Evolutionary conservation across 2,113 vertebrate species (phyloP).

Genomic region (Origma solitaria): DNA sequence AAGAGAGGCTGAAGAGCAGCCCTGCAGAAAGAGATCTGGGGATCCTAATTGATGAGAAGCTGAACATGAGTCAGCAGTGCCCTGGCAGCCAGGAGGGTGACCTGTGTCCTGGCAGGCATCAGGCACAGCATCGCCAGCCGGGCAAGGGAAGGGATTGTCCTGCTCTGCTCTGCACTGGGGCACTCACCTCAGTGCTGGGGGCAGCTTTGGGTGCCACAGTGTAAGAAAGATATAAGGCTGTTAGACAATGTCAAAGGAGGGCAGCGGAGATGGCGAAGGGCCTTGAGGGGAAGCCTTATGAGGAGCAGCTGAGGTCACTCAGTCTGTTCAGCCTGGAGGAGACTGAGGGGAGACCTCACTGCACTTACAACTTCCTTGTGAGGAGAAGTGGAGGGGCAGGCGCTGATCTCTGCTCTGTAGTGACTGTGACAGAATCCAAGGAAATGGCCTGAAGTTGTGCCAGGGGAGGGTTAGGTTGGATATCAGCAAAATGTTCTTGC

Average conservation of each 20-base stretch:
- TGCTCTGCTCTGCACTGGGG: rapidly evolving
- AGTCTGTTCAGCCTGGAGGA: not conserved
- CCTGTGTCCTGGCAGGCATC: not conserved
- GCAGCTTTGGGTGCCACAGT: not conserved
- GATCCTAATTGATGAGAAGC: not conserved
- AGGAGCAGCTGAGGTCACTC: not conserved
- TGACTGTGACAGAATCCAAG: not conserved
- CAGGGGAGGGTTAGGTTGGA: not conserved
- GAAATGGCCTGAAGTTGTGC: not conserved
- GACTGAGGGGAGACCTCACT: not conserved
- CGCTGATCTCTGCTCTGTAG: not conserved
- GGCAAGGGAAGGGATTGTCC: not conserved
- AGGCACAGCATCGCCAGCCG: rapidly evolving
- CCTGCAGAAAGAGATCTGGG: not conserved
- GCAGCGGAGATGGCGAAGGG: not conserved
- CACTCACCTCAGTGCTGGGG: rapidly evolving
- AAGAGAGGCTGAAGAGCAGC: not conserved
- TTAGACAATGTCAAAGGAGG: not conserved
- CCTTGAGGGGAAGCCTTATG: rapidly evolving
- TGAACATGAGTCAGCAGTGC: not conserved
- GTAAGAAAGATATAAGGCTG: not conserved
- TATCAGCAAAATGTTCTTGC: not conserved
- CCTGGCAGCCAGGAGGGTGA: not conserved
- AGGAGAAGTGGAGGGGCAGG: not conserved
- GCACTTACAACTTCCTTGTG: not conserved